Evolutionary conservation across 2,888 invertebrate species (phyloP).

Genomic region (Cheilosia pagana): DNA sequence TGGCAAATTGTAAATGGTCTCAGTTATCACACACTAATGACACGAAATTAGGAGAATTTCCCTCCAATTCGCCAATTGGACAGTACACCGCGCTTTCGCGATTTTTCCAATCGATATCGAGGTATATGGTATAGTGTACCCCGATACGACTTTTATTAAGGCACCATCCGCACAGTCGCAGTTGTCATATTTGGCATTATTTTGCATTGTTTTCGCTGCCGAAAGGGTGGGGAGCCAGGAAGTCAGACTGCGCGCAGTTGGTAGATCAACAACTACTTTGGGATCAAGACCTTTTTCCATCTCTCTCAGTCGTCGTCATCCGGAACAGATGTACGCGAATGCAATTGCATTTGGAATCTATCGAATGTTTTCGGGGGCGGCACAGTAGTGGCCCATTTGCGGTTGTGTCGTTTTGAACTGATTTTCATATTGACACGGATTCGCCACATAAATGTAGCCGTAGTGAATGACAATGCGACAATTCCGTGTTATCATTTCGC

Average conservation of each 20-base stretch:
- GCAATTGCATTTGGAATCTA: conserved; percentile 46
- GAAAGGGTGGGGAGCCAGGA: conserved; percentile 12
- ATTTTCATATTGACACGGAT: conserved; percentile 57
- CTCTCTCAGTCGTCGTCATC: conserved; percentile 15
- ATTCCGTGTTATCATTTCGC: conserved; percentile 57
- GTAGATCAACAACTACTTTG: conserved; percentile 38
- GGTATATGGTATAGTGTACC: not conserved
- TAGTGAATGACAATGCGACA: conserved; percentile 64
- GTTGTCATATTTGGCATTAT: conserved; percentile 68
- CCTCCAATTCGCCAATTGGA: conserved; percentile 71
- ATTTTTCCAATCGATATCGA: conserved; percentile 23
- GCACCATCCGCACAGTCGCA: conserved; percentile 37
- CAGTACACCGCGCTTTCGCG: conserved; percentile 33
- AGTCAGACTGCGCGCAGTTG: conserved; percentile 41
- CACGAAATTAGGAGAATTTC: conserved; percentile 81
- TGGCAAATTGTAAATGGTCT: conserved; percentile 84
- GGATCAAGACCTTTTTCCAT: conserved; percentile 62
- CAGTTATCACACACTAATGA: conserved; percentile 83
- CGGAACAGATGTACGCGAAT: conserved; percentile 4
- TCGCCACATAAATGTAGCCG: not conserved
- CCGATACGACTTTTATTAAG: conserved; percentile 21
- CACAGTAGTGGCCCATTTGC: conserved; percentile 26
- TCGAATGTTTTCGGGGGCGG: conserved; percentile 32
- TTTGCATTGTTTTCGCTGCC: conserved; percentile 58
- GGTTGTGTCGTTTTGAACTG: conserved; percentile 47